phyloP scores from a whole-genome alignment of 2,797 vertebrate species.

The Geotrypetes seraphini region DNA sequence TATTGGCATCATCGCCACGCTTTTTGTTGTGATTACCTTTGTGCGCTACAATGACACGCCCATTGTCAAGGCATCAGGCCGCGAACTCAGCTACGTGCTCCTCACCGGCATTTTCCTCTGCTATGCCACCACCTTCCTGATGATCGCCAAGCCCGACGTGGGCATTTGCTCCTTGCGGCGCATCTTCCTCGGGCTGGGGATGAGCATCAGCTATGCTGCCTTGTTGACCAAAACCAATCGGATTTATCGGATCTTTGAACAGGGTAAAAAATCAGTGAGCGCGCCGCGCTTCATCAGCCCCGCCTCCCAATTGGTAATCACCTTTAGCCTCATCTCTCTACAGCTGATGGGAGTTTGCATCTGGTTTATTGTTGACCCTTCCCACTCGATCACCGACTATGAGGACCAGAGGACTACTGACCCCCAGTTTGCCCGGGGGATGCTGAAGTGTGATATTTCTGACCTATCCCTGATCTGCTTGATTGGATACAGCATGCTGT shows the following conservation, averaged over 20 bases:
- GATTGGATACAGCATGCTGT: constrained; percentile 92
- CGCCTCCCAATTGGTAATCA: constrained; percentile 86
- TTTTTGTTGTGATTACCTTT: constrained; percentile 82
- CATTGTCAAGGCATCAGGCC: constrained; percentile 88
- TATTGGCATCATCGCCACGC: constrained; percentile 78
- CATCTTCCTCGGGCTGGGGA: constrained; percentile 87
- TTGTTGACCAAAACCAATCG: constrained; percentile 94
- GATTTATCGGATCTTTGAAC: constrained; percentile 94
- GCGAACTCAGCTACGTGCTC: constrained; percentile 90
- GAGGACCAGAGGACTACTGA: constrained; percentile 87
- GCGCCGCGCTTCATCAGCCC: constrained; percentile 89
- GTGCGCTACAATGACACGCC: constrained; percentile 91
- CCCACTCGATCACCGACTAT: constrained; percentile 88
- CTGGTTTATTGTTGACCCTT: constrained; percentile 91
- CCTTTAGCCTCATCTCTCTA: constrained; percentile 88
- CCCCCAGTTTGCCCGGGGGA: constrained; percentile 74
- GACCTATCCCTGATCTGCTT: constrained; percentile 94
- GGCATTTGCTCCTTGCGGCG: constrained; percentile 80
- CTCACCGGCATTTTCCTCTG: constrained; percentile 91
- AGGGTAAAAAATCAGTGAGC: constrained; percentile 89
- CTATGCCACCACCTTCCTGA: constrained; percentile 88
- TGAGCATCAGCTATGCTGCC: constrained; percentile 92
- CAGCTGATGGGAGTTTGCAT: constrained; percentile 89
- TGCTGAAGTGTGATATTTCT: constrained; percentile 92
- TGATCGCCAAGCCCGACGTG: constrained; percentile 81